phyloP scores from a whole-genome alignment of 2,888 invertebrate genomes.

The Pandemis corylana region DNA sequence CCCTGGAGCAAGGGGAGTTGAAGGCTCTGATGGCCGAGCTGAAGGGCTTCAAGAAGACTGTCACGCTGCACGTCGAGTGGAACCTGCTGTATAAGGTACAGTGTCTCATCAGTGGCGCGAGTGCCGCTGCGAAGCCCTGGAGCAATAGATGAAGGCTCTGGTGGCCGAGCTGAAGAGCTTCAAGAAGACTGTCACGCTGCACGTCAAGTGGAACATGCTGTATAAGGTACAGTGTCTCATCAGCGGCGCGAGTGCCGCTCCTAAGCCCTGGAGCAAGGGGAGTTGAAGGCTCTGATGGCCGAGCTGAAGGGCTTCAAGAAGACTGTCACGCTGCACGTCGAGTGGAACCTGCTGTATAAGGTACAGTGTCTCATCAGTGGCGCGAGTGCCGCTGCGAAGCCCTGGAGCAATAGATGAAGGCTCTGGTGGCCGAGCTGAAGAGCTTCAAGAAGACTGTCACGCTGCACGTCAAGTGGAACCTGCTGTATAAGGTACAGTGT shows the following conservation, averaged over 20 bases:
- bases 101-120: too few species aligned
- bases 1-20: conserved; percentile 88
- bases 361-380: conserved; percentile 68
- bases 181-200: too few species aligned
- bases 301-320: conserved; percentile 64
- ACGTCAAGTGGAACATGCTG: too few species aligned
- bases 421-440: conserved; percentile 58
- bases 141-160: too few species aligned
- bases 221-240: too few species aligned
- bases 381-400: conserved; percentile 89
- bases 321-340: conserved; percentile 89
- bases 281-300: not conserved
- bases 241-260: too few species aligned
- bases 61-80: too few species aligned
- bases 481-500: conserved; percentile 87
- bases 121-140: too few species aligned
- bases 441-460: conserved; percentile 80
- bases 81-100: too few species aligned
- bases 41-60: too few species aligned
- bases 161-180: too few species aligned
- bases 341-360: conserved; percentile 91
- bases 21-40: conserved; percentile 57
- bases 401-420: conserved; percentile 86
- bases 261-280: too few species aligned
- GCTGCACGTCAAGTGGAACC: conserved; percentile 92